phyloP scores from a whole-genome alignment of 2,113 vertebrate species.

The Pterocles burchelli region DNA sequence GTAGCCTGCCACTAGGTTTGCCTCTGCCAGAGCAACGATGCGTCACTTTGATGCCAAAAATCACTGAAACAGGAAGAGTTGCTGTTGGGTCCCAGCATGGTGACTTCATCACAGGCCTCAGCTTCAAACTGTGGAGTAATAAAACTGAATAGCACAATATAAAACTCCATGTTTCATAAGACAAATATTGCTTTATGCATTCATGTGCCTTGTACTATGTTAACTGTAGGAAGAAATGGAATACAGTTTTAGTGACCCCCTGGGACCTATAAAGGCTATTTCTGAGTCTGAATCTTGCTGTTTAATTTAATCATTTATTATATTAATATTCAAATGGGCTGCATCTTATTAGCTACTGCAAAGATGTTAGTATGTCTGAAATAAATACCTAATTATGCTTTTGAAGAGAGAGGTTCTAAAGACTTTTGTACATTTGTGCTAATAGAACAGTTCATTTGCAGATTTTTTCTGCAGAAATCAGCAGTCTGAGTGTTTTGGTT shows the following conservation, averaged over 20 bases:
- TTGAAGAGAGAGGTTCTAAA: constrained; percentile 84
- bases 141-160: constrained; percentile 78
- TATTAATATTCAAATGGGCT: constrained; percentile 89
- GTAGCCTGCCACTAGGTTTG: constrained; percentile 40
- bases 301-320: constrained; percentile 92
- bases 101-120: constrained; percentile 75
- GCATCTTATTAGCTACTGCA: constrained; percentile 88
- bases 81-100: constrained; percentile 71
- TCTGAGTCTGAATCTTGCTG: constrained; percentile 89
- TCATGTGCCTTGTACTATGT: constrained; percentile 79
- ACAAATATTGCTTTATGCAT: constrained; percentile 83
- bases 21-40: constrained; percentile 54
- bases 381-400: constrained; percentile 88
- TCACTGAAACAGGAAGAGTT: constrained; percentile 67
- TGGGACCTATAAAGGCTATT: constrained; percentile 87
- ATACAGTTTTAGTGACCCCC: constrained; percentile 85
- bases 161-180: constrained; percentile 84
- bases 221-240: constrained; percentile 83
- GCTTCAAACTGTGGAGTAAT: constrained; percentile 80
- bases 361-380: constrained; percentile 85
- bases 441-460: constrained; percentile 83
- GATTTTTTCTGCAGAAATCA: constrained; percentile 81
- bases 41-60: constrained; percentile 57
- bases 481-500: constrained; percentile 68
- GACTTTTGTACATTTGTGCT: constrained; percentile 80